A percentile compares a stretch with the other conserved stretches of the same genome.
These are phyloP conservation scores for Pseudeuparius sepicola DNA, from an alignment of 2,888 invertebrate species.

Conservation along the genomic window DNA sequence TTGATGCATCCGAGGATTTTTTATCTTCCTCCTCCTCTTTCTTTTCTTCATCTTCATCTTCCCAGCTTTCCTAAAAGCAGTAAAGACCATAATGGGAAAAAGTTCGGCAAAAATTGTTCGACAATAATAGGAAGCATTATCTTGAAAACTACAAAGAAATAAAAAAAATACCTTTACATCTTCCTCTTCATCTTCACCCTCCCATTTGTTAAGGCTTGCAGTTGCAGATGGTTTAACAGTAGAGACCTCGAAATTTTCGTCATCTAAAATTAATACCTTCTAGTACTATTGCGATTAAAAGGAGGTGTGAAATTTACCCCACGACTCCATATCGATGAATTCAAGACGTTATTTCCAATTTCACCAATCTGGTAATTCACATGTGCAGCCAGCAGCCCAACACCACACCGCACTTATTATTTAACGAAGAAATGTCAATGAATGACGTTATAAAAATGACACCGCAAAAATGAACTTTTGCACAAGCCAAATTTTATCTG, in stretches of 20 bases:
- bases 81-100: constrained; percentile 8
- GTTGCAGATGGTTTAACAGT: constrained; percentile 48
- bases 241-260: constrained; percentile 61
- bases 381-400: too few species aligned
- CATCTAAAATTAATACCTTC: constrained; percentile 51
- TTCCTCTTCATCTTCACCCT: constrained; percentile 81
- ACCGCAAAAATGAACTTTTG: too few species aligned
- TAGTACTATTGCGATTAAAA: too few species aligned
- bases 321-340: constrained; percentile 36
- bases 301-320: constrained; percentile 38
- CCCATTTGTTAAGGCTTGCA: constrained; percentile 62
- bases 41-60: constrained; percentile 79
- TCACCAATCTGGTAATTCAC: too few species aligned
- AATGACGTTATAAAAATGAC: too few species aligned
- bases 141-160: background rate
- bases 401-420: too few species aligned
- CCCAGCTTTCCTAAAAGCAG: constrained; percentile 77
- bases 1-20: constrained; percentile 37
- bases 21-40: constrained; percentile 49
- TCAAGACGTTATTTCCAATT: too few species aligned
- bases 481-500: too few species aligned
- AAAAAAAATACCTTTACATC: constrained; percentile 60
- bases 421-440: too few species aligned
- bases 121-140: too few species aligned
- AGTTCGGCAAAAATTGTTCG: too few species aligned